These are phyloP conservation scores for Taenioides sp. DNA, from an alignment of 2,797 vertebrate species.

Conservation along the genomic window DNA sequence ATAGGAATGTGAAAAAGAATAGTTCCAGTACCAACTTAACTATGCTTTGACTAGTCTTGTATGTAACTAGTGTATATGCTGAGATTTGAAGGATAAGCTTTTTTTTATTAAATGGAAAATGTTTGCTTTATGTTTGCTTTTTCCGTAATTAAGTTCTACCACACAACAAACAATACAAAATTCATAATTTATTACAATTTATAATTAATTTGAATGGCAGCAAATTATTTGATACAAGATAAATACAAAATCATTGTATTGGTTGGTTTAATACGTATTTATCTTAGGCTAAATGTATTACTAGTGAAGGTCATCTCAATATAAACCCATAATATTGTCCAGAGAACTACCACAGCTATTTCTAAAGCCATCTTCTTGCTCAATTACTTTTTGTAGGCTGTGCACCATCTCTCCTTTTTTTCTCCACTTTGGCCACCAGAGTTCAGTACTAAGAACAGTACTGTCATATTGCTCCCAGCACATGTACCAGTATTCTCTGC, in stretches of 20 bases:
- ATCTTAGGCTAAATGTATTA: not conserved
- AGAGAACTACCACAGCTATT: conserved; percentile 2
- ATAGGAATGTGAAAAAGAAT: conserved; percentile 29
- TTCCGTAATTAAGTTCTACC: too few species aligned
- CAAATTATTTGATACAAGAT: too few species aligned
- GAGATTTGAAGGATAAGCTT: too few species aligned
- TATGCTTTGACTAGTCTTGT: too few species aligned
- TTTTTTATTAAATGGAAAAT: too few species aligned
- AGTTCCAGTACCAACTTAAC: not conserved
- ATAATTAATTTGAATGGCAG: too few species aligned
- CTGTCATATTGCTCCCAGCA: not conserved
- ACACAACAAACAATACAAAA: too few species aligned
- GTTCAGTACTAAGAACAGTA: not conserved
- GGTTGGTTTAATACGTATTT: too few species aligned
- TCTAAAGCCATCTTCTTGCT: not conserved
- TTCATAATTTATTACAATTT: too few species aligned
- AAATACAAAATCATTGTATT: too few species aligned
- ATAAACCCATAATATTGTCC: conserved; percentile 9
- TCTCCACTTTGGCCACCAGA: not conserved
- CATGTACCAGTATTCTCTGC: conserved; percentile 12
- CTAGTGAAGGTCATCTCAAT: not conserved
- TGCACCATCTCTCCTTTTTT: not conserved
- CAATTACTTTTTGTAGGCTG: not conserved
- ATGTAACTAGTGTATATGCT: too few species aligned
- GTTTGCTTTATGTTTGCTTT: too few species aligned